Conservation (phyloP, 2,888 invertebrate genomes). For the Ypsolopha sequella region DNA sequence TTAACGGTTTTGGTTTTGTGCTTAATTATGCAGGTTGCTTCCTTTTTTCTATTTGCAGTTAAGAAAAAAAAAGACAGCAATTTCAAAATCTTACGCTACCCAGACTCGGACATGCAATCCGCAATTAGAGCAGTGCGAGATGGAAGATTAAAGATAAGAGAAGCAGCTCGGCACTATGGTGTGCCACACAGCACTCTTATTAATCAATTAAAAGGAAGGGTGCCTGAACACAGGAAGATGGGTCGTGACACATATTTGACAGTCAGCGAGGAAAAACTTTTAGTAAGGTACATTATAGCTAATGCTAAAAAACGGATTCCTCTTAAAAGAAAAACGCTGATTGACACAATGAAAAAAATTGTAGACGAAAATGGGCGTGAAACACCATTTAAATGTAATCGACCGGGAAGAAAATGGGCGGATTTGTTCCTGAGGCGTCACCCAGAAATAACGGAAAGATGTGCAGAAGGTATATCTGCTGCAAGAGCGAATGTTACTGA, state of each 20-base stretch:
- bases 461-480: not conserved
- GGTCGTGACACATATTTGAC: no score
- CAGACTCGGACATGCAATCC: not conserved
- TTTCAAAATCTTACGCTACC: no score
- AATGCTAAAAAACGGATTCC: not conserved
- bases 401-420: not conserved
- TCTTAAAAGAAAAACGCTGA: not conserved
- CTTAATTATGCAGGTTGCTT: no score
- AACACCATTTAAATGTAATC: constrained; percentile 5
- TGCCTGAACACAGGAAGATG: not conserved
- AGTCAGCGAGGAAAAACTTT: no score
- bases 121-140: constrained; percentile 5
- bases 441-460: not conserved
- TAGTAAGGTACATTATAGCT: no score
- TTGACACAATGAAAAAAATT: constrained; percentile 3
- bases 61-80: no score
- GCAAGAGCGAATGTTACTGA: constrained; percentile 4
- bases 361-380: not conserved
- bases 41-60: no score
- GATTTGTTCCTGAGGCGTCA: not conserved
- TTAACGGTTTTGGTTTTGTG: no score
- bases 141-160: constrained; percentile 4
- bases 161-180: constrained; percentile 2
- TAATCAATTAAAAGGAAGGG: constrained; percentile 2
- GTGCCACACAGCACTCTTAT: constrained; percentile 1